A percentile compares a stretch with the other conserved stretches of the same genome.
Conservation (phyloP, 2,888 invertebrate species). For the Hirudinaria manillensis region DNA sequence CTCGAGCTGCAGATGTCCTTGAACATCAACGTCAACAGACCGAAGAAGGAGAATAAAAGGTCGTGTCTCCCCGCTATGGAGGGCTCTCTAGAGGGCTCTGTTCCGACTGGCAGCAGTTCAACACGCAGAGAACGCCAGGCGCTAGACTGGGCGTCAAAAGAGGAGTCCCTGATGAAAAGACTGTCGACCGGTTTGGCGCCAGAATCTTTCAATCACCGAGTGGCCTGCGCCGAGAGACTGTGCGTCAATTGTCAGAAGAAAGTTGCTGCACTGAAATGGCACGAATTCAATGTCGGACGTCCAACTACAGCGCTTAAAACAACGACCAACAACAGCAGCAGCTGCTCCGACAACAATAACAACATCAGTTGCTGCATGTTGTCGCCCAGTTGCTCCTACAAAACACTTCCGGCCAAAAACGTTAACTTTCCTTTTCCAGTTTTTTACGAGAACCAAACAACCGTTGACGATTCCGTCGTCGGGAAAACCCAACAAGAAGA, state of each 20-base stretch:
- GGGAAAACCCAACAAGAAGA: background rate
- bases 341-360: constrained; percentile 3
- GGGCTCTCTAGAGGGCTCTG: background rate
- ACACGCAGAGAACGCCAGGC: background rate
- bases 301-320: no score
- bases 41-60: background rate
- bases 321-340: background rate
- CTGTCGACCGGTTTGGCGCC: background rate
- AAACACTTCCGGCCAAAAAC: background rate
- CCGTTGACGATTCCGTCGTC: background rate
- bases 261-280: background rate
- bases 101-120: background rate
- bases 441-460: constrained; percentile 1
- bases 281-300: no score
- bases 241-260: constrained; percentile 7
- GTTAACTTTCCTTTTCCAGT: background rate
- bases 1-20: constrained; percentile 9
- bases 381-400: background rate
- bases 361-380: background rate
- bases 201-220: background rate
- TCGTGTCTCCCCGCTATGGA: background rate
- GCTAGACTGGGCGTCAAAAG: background rate
- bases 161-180: background rate
- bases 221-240: background rate
- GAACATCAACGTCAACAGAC: constrained; percentile 10